Percentiles rank a stretch among this genome's conserved stretches.
Conservation (phyloP, 64 coral and sea anemone species). For the Exaiptasia diaphana region DNA sequence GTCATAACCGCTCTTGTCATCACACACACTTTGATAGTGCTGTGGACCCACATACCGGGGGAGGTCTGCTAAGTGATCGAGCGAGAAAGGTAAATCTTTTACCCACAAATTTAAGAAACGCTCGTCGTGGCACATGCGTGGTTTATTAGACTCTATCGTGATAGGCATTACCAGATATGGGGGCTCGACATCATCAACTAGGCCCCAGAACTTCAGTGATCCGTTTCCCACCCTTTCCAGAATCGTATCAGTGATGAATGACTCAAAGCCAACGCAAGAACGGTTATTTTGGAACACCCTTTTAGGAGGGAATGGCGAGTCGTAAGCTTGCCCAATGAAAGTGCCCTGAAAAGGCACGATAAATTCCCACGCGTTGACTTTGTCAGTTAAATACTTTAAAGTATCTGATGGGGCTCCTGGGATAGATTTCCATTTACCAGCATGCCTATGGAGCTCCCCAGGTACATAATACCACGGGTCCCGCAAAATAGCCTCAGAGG, state of each 20-base stretch:
- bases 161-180: conserved; percentile 35
- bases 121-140: conserved; percentile 41
- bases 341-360: conserved; percentile 11
- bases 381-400: conserved; percentile 6
- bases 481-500: not conserved
- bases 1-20: conserved; percentile 57
- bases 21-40: conserved; percentile 29
- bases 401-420: not conserved
- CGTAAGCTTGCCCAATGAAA: conserved; percentile 34
- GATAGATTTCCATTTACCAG: conserved; percentile 7
- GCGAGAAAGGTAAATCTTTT: not conserved
- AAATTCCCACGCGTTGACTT: conserved; percentile 22
- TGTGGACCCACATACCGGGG: conserved; percentile 19
- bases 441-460: conserved; percentile 23
- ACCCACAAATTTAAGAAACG: conserved; percentile 43
- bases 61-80: conserved; percentile 31
- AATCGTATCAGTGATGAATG: conserved; percentile 26
- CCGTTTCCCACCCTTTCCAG: conserved; percentile 28
- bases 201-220: conserved; percentile 16
- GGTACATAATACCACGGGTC: conserved; percentile 28
- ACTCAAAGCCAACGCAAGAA: not conserved
- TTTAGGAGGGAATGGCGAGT: not conserved
- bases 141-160: conserved; percentile 31
- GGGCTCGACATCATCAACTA: conserved; percentile 8
- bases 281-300: conserved; percentile 7